Base-by-base conservation (phyloP, 2,113 vertebrate species). In the Andinoacara biseriatus region DNA sequence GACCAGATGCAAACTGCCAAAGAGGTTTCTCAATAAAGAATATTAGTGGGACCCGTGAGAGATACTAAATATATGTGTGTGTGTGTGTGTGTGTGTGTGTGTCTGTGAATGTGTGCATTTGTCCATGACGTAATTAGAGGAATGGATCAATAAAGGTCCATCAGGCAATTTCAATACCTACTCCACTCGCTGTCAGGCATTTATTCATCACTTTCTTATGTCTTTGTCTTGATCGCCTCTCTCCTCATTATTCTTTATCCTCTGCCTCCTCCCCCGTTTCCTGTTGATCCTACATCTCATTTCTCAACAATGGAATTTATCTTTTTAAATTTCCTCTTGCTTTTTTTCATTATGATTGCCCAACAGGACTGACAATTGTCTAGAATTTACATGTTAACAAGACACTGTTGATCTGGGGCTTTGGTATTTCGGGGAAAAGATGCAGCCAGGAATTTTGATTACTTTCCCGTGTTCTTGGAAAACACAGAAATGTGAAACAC, bases 1-100 rank as follows among this genome's bases (percentile, higher is more conserved):
- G 86, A 91, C 86, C 91, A 92, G 86, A 89, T 89, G 92, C 75
- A 89, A 90, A 81, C 78, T 83, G 76, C 15, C 88, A 63, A 63
- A 80, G 74, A 84, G 62, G 78, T 83, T 90, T 65, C 74, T 78
- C 81, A 80, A 60, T 85, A 87, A 91, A 90, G 76, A 78, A 77
- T 84, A 92, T 83, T 84, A 87, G 92, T 89, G 61, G 85, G 75
- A 83, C 87, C 63, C 82, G 58, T 8, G 80, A 78, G 89, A 84
- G 43, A 33, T 10, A 24, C 38, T 60, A 65, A 58, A 60, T 17
- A 61, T 65, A 49, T 58, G 13, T 63, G 18, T 52, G 40, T 78
- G 26, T 49, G 15, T 49, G 5, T 49, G 15, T 52, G 3, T 58
- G n/a, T 54, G 78, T 80, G 72, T 61, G 20, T 62, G 57, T 18